These are phyloP conservation scores for Oscheius sp. DNA, from an alignment of 2,888 invertebrate genomes.

Conservation along the genomic window DNA sequence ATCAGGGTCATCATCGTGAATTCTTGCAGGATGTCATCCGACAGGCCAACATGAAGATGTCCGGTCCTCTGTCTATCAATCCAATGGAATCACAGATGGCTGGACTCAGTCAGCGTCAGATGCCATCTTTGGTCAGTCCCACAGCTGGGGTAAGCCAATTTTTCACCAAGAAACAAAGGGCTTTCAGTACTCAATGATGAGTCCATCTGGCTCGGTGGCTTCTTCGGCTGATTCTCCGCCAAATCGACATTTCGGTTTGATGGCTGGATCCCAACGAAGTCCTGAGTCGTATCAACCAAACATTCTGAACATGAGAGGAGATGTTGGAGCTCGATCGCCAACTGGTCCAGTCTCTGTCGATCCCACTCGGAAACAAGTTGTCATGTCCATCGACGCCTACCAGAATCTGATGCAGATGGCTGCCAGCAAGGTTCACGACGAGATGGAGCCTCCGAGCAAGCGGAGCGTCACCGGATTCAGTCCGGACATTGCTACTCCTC, in stretches of 20 bases:
- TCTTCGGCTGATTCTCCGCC: constrained; percentile 52
- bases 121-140: constrained; percentile 22
- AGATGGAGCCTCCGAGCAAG: constrained; percentile 49
- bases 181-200: constrained; percentile 54
- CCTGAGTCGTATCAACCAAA: constrained; percentile 60
- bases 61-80: constrained; percentile 26
- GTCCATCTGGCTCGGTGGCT: constrained; percentile 52
- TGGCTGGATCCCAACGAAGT: constrained; percentile 48
- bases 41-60: constrained; percentile 9
- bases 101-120: constrained; percentile 16
- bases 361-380: constrained; percentile 35
- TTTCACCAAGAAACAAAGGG: neutral
- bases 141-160: constrained; percentile 9
- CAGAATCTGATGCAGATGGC: constrained; percentile 47
- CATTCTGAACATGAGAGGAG: constrained; percentile 45
- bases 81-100: constrained; percentile 32
- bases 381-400: constrained; percentile 59
- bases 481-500: constrained; percentile 19
- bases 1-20: constrained; percentile 3
- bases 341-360: constrained; percentile 22
- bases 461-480: constrained; percentile 25
- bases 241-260: constrained; percentile 42
- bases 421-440: constrained; percentile 37
- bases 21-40: constrained; percentile 20
- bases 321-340: constrained; percentile 3